phyloP scores from a whole-genome alignment of 2,113 vertebrate species.

The Anhinga rufa region DNA sequence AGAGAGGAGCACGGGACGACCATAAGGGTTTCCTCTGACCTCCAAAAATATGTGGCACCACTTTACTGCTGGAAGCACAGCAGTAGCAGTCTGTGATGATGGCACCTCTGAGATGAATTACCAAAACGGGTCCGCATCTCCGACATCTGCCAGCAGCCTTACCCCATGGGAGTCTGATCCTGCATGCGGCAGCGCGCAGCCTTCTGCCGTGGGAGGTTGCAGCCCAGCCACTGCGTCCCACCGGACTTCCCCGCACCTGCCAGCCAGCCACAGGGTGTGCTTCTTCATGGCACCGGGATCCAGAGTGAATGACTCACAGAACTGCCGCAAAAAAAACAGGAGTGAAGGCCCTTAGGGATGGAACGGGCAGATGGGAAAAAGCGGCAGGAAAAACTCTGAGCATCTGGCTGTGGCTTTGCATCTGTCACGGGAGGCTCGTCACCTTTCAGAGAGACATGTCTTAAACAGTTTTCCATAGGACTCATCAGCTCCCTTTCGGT shows the following conservation, averaged over 20 bases:
- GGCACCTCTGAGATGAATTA: neutral
- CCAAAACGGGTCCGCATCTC: neutral
- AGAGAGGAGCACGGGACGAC: neutral
- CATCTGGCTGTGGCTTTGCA: neutral
- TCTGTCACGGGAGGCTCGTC: neutral
- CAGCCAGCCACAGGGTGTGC: neutral
- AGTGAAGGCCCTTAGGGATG: neutral
- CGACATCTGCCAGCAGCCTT: too few relatives aligned
- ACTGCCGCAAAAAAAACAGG: neutral
- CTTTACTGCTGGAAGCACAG: neutral
- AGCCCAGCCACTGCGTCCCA: neutral
- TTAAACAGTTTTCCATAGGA: neutral
- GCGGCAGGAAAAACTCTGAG: neutral
- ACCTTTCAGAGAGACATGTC: neutral
- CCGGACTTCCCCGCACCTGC: fast-evolving
- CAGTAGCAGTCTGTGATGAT: too few relatives aligned
- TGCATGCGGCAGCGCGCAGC: fast-evolving
- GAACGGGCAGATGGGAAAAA: neutral
- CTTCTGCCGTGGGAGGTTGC: neutral
- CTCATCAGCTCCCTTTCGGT: neutral
- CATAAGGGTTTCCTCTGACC: neutral
- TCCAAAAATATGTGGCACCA: neutral
- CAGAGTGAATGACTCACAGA: neutral
- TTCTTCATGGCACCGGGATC: neutral
- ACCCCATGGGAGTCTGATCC: neutral